Evolutionary conservation across 2,797 vertebrate genomes (phyloP).

Genomic region (Gymnocypris eckloni): DNA sequence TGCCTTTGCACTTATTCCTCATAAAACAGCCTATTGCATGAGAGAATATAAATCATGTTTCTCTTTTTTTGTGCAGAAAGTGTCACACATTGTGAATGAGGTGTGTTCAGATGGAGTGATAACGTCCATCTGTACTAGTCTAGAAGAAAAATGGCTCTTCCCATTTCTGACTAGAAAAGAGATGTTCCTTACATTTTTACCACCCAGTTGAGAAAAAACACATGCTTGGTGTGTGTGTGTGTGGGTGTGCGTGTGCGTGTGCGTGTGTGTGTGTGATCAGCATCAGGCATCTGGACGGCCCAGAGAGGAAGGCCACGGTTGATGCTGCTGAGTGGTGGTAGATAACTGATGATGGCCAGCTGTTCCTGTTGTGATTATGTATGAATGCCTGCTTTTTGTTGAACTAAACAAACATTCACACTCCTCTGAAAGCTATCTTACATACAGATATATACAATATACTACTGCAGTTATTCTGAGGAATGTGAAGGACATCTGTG

Average conservation of each 20-base stretch:
- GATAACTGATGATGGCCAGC: slow-evolving; percentile 44
- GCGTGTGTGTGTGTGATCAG: slow-evolving; percentile 30
- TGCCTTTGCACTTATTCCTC: slow-evolving; percentile 20
- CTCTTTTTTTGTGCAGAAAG: slow-evolving; percentile 21
- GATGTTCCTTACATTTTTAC: slow-evolving; percentile 18
- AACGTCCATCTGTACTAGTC: slow-evolving; percentile 8
- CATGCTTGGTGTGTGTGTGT: slow-evolving; percentile 11
- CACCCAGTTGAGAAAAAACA: background rate
- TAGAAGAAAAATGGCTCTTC: background rate
- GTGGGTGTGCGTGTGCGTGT: slow-evolving; percentile 32
- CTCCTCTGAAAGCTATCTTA: slow-evolving; percentile 7
- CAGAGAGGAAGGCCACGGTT: background rate
- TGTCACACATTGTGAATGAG: slow-evolving; percentile 25
- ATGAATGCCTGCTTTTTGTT: slow-evolving; percentile 20
- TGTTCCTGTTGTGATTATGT: slow-evolving; percentile 34
- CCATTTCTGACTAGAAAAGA: background rate
- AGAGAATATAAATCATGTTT: slow-evolving; percentile 19
- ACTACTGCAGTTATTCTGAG: slow-evolving; percentile 9
- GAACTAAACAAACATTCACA: slow-evolving; percentile 19
- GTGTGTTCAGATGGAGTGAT: slow-evolving; percentile 2
- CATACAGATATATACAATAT: background rate
- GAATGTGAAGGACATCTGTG: background rate
- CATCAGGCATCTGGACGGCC: slow-evolving; percentile 33
- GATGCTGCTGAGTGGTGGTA: slow-evolving; percentile 22
- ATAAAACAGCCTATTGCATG: slow-evolving; percentile 15